Evolutionary conservation across 1,140 invertebrate genomes (phyloP).

Genomic region (Tetragnatha versicolor): DNA sequence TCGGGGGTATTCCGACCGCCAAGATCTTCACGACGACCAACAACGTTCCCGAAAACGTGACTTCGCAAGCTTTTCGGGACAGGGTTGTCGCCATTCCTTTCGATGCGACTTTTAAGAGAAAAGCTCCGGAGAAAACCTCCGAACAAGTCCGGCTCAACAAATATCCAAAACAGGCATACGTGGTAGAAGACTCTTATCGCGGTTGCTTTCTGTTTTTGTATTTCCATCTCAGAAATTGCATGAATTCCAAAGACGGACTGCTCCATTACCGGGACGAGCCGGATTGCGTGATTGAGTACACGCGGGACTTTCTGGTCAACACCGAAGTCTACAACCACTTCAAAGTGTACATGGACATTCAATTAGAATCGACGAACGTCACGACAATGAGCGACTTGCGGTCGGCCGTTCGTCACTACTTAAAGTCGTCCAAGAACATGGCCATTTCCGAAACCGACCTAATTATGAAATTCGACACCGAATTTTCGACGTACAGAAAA

Average conservation of each 20-base stretch:
- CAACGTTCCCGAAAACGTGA: not conserved
- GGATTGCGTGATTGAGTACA: not conserved
- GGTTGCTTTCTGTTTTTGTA: slow-evolving; percentile 11
- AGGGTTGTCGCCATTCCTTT: slow-evolving; percentile 28
- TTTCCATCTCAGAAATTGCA: not conserved
- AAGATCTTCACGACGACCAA: slow-evolving; percentile 26
- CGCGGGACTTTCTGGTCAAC: not conserved
- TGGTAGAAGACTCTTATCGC: slow-evolving; percentile 1
- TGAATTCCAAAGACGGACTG: not conserved
- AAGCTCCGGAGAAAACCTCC: not conserved
- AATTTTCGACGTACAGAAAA: slow-evolving; percentile 2
- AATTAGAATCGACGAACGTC: not conserved
- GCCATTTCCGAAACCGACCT: slow-evolving; percentile 1
- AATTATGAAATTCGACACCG: slow-evolving; percentile 18
- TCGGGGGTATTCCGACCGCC: slow-evolving; percentile 6
- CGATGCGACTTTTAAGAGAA: not conserved
- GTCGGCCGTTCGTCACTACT: slow-evolving; percentile 20
- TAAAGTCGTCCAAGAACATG: not conserved
- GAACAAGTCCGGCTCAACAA: not conserved
- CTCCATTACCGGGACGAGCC: slow-evolving; percentile 15
- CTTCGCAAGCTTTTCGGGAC: slow-evolving; percentile 13
- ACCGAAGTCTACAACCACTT: slow-evolving; percentile 25
- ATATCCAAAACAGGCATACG: not conserved
- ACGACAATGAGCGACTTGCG: slow-evolving; percentile 11
- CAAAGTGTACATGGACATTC: slow-evolving; percentile 1